phyloP scores from a whole-genome alignment of 2,888 invertebrate genomes.

The Laothoe populi region DNA sequence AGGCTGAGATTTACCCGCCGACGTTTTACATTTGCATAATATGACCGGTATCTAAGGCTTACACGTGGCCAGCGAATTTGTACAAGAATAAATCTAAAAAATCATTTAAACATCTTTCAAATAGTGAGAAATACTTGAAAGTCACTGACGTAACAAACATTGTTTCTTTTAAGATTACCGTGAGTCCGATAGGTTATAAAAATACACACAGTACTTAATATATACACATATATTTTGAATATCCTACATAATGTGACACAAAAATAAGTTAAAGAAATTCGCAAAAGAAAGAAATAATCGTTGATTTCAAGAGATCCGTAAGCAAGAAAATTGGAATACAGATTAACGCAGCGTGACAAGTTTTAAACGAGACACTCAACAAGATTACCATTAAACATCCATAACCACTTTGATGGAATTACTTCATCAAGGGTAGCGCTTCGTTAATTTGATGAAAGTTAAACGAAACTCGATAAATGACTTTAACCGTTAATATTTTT shows the following conservation, averaged over 20 bases:
- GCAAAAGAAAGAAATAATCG: not conserved
- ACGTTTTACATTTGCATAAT: constrained; percentile 16
- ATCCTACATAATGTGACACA: no score
- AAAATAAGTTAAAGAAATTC: not conserved
- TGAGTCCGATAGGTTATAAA: no score
- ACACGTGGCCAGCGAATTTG: not conserved
- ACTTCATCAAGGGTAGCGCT: constrained; percentile 44
- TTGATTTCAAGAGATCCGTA: not conserved
- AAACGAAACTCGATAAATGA: constrained; percentile 53
- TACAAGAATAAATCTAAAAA: no score
- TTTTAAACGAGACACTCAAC: constrained; percentile 18
- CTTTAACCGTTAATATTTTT: constrained; percentile 37
- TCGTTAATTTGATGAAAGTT: constrained; percentile 59
- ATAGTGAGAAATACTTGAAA: not conserved
- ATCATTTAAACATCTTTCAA: not conserved
- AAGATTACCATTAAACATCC: constrained; percentile 26
- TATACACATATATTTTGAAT: no score
- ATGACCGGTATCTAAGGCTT: constrained; percentile 1
- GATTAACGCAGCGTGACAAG: constrained; percentile 9
- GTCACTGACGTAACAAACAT: not conserved
- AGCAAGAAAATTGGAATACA: constrained; percentile 6
- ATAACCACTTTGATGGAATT: constrained; percentile 39
- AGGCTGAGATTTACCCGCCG: constrained; percentile 17
- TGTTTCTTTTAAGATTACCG: no score
- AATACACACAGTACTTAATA: no score